phyloP scores from a whole-genome alignment of 2,797 vertebrate genomes.

The Cacajao melanocephalus region DNA sequence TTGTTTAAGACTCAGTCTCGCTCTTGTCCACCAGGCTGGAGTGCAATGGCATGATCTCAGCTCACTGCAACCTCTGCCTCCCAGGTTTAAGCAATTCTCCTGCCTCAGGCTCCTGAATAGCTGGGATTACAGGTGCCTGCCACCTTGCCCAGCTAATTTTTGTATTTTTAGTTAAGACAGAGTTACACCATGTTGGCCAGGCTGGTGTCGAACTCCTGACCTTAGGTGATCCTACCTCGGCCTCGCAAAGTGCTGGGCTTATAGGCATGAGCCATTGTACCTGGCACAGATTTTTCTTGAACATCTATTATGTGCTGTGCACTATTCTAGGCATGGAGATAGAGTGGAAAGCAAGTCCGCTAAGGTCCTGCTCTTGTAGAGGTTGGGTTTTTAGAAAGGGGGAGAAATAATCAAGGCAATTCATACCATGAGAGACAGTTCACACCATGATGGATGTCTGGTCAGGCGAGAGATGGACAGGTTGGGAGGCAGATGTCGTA shows the following conservation, averaged over 20 bases:
- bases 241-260: background rate
- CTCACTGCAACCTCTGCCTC: background rate
- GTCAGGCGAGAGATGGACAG: background rate
- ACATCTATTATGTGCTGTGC: background rate
- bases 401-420: background rate
- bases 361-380: fast-evolving
- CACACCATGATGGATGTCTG: background rate
- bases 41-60: background rate
- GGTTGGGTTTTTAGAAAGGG: background rate
- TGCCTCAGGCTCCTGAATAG: background rate
- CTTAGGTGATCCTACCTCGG: background rate
- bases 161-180: background rate
- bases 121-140: background rate
- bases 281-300: background rate
- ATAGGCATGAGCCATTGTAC: background rate
- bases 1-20: no score
- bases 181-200: background rate
- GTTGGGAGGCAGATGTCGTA: fast-evolving
- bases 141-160: background rate
- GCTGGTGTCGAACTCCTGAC: background rate
- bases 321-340: background rate
- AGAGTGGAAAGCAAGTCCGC: background rate
- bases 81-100: background rate
- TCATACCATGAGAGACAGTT: no score
- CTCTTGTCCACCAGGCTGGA: no score